These are phyloP conservation scores for Lichenostomus cassidix DNA, from an alignment of 2,113 vertebrate species.

Conservation along the genomic window DNA sequence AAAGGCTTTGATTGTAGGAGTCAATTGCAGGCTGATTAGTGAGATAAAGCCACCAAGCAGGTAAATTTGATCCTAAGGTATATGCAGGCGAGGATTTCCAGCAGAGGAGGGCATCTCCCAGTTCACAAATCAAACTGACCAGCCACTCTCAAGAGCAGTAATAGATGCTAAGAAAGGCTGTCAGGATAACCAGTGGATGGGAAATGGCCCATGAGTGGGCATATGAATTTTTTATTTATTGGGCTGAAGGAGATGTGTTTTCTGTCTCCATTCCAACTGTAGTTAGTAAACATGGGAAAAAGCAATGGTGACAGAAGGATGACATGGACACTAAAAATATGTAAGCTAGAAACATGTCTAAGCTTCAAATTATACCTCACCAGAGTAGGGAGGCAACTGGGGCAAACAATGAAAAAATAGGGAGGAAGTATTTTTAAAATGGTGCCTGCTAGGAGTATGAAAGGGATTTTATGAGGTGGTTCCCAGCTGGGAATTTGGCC, in stretches of 20 bases:
- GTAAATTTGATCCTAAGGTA: not conserved
- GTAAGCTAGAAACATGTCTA: not conserved
- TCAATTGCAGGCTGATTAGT: not conserved
- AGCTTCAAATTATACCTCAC: not conserved
- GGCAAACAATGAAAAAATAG: not conserved
- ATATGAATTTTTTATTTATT: not conserved
- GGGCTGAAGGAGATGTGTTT: not conserved
- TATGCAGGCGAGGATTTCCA: not conserved
- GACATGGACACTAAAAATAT: not conserved
- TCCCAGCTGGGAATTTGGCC: conserved; percentile 42
- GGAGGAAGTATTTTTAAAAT: not conserved
- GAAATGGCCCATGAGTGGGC: not conserved
- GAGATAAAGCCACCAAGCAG: not conserved
- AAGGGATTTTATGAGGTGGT: conserved; percentile 6
- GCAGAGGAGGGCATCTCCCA: not conserved
- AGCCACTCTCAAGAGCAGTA: not conserved
- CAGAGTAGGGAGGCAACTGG: not conserved
- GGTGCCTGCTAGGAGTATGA: not conserved
- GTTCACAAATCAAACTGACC: not conserved
- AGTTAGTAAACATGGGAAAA: not conserved
- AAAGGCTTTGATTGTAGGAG: not conserved
- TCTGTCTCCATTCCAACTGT: not conserved
- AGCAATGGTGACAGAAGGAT: not conserved
- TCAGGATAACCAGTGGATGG: not conserved
- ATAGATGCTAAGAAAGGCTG: not conserved